phyloP scores from a whole-genome alignment of 2,113 vertebrate species.

The Lagopus leucura region DNA sequence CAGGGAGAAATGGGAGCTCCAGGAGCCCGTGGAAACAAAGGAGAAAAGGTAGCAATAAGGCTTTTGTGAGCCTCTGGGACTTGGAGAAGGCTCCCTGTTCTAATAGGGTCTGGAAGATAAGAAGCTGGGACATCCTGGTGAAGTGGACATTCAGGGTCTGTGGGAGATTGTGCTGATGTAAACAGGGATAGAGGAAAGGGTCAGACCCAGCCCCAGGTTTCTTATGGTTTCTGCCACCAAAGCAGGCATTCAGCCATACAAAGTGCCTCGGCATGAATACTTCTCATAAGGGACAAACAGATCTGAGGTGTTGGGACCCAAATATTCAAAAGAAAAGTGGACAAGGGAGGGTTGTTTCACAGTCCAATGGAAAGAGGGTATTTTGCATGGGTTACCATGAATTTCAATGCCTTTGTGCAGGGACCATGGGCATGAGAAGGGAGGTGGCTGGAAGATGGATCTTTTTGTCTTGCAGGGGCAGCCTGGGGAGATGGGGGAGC shows the following conservation, averaged over 20 bases:
- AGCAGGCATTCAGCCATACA: not conserved
- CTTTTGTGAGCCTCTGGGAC: not conserved
- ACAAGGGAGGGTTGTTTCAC: no score
- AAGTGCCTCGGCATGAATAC: accelerated
- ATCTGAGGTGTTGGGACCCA: accelerated
- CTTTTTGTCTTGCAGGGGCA: slow-evolving; percentile 76
- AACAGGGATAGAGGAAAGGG: not conserved
- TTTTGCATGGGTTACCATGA: accelerated
- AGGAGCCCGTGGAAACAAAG: slow-evolving; percentile 54
- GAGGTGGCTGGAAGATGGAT: not conserved
- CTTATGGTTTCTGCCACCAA: not conserved
- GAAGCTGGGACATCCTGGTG: accelerated
- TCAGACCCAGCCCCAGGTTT: not conserved
- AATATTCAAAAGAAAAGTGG: not conserved
- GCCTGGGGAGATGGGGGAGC: slow-evolving; percentile 79
- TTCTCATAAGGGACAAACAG: not conserved
- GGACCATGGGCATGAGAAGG: not conserved
- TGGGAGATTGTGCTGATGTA: accelerated
- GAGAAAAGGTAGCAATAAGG: slow-evolving; percentile 47
- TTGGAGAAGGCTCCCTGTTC: not conserved
- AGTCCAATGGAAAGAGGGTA: accelerated
- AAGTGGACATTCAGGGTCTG: not conserved
- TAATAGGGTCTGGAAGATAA: not conserved
- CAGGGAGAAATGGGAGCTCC: slow-evolving; percentile 71
- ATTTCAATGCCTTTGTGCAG: not conserved